These are phyloP conservation scores for Nanger granti DNA, from an alignment of 2,113 vertebrate genomes.

Conservation along the genomic window DNA sequence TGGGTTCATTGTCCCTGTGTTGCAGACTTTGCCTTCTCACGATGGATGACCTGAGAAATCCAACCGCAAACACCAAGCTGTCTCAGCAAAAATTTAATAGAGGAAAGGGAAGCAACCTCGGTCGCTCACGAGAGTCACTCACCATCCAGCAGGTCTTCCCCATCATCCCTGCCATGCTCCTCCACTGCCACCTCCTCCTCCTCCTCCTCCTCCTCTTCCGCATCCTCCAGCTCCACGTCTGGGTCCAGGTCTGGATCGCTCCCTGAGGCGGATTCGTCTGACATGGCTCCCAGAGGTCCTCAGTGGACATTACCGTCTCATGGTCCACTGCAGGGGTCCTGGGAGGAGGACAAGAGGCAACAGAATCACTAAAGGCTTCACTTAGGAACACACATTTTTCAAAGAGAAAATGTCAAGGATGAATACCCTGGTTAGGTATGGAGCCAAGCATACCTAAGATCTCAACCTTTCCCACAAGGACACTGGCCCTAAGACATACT, in stretches of 20 bases:
- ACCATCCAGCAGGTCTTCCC: constrained; percentile 88
- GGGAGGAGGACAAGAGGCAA: not conserved
- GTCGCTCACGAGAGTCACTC: constrained; percentile 49
- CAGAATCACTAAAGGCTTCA: not conserved
- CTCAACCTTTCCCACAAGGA: not conserved
- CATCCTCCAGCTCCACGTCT: constrained; percentile 93
- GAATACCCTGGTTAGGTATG: not conserved
- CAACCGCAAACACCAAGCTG: not conserved
- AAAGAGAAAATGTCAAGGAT: not conserved
- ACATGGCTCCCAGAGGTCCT: constrained; percentile 93
- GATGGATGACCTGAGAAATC: not conserved
- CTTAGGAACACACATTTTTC: not conserved
- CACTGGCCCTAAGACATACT: not conserved
- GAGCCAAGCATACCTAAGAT: not conserved
- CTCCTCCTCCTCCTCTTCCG: constrained; percentile 91
- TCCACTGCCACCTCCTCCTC: constrained; percentile 84
- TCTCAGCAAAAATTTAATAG: not conserved
- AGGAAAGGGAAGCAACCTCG: not conserved
- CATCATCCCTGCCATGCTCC: constrained; percentile 85
- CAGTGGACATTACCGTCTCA: constrained; percentile 93
- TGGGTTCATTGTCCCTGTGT: not conserved
- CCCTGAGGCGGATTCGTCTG: constrained; percentile 97
- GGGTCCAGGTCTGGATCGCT: constrained; percentile 97
- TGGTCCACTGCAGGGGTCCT: constrained; percentile 80
- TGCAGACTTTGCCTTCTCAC: not conserved